phyloP scores from a whole-genome alignment of 1,140 invertebrate genomes.

The Aphelenchoides besseyi region DNA sequence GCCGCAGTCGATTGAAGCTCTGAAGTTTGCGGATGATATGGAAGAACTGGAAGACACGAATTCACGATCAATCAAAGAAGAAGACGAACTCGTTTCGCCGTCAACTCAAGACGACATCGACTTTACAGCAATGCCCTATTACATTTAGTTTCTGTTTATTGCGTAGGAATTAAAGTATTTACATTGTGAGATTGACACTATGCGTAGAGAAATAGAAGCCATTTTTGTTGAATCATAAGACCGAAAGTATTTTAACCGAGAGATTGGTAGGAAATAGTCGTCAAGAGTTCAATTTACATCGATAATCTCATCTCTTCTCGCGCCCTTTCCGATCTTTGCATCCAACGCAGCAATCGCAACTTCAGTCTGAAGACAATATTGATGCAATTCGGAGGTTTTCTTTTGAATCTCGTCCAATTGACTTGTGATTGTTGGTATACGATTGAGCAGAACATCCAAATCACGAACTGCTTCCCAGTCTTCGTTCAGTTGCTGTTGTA shows the following conservation, averaged over 20 bases:
- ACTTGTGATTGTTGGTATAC: constrained; percentile 1
- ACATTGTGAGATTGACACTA: too few relatives aligned
- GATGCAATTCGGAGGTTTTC: constrained; percentile 21
- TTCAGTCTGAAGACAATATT: constrained; percentile 27
- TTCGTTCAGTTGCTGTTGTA: constrained; percentile 41
- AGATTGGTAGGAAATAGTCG: too few relatives aligned
- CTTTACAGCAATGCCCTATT: not conserved
- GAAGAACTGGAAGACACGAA: constrained; percentile 42
- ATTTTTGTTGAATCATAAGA: not conserved
- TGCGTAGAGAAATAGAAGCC: too few relatives aligned
- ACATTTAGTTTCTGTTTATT: not conserved
- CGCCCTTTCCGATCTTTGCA: not conserved
- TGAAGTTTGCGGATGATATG: constrained; percentile 60
- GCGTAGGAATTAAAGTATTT: not conserved
- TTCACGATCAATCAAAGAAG: constrained; percentile 3
- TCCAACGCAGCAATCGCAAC: constrained; percentile 27
- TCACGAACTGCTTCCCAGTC: constrained; percentile 19
- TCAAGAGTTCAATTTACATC: constrained; percentile 5
- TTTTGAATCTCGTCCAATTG: constrained; percentile 35
- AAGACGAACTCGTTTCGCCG: not conserved
- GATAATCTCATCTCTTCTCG: not conserved
- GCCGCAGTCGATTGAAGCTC: constrained; percentile 58
- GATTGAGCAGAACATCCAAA: constrained; percentile 15
- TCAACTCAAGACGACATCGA: not conserved
- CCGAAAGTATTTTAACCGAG: not conserved